Conservation (phyloP, 1,140 invertebrate genomes). For the Asbolus verrucosus region DNA sequence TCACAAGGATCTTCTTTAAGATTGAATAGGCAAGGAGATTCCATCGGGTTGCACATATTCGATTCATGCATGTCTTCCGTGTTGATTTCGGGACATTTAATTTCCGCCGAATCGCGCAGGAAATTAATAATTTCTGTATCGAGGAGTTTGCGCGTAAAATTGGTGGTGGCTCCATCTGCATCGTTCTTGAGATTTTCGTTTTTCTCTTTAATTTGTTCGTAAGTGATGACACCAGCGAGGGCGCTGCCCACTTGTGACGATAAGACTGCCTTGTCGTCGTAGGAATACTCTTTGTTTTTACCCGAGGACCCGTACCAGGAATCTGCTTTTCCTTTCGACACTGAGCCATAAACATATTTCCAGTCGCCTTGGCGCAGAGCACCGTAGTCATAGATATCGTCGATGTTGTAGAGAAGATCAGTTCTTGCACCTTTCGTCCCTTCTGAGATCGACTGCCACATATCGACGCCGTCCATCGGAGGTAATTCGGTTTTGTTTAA, state of each 20-base stretch:
- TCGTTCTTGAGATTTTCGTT: conserved; percentile 34
- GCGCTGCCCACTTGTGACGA: conserved; percentile 67
- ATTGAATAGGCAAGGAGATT: conserved; percentile 79
- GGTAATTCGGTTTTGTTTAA: conserved; percentile 55
- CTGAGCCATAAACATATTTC: conserved; percentile 79
- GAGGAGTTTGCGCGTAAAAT: conserved; percentile 59
- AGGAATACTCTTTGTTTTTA: conserved; percentile 59
- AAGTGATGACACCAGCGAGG: conserved; percentile 65
- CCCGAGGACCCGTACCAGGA: conserved; percentile 73
- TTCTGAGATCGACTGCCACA: conserved; percentile 75
- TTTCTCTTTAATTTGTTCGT: conserved; percentile 64
- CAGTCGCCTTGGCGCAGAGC: conserved; percentile 76
- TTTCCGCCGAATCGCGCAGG: conserved; percentile 65
- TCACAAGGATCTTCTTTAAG: conserved; percentile 83
- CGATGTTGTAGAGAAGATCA: conserved; percentile 86
- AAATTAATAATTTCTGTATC: conserved; percentile 61
- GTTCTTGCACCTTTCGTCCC: conserved; percentile 68
- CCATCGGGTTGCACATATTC: conserved; percentile 67
- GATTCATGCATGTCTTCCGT: conserved; percentile 49
- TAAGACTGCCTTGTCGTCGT: conserved; percentile 67
- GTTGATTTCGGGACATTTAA: conserved; percentile 61
- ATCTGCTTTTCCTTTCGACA: conserved; percentile 65
- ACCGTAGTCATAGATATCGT: conserved; percentile 72
- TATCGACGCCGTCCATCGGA: conserved; percentile 76
- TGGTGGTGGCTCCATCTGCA: too few relatives aligned